Evolutionary conservation across 2,888 invertebrate genomes (phyloP), one percentile per base, ranked within the genome.

Genomic region (Branchellion lobata): DNA sequence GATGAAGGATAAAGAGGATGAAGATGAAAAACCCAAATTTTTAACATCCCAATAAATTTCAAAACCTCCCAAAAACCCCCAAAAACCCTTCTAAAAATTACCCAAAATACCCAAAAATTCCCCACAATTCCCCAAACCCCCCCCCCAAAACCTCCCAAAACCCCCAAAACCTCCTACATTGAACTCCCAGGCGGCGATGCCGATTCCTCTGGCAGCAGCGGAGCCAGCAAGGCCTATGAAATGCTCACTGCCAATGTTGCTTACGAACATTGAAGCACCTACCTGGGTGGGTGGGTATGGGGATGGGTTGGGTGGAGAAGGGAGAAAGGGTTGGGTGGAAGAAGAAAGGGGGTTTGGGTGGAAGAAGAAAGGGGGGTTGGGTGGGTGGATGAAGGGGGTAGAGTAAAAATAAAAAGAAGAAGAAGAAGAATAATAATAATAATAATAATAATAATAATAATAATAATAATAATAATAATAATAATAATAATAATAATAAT

Each of bases 211-310:
- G 1, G 88, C 88, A 0, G 89, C 88, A 8, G 88, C 89, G 0
- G 88, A 88, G 5, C 89, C 89, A 0, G 89, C 88, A 77, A 89
- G 84, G 53, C 89, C 89, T 81, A 89, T 89, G 84, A 89, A 89
- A 84, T 89, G 89, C 71, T 89, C 89, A 65, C 88, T 88, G 3
- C 89, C 89, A 80, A 89, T 89, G 84, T 89, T 89, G 78, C 88
- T 88, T 29, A 89, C 89, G 84, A 89, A 89, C 76, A 89, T 83
- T 3, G 89, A 89, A 5, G 89, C 88, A n/a, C 89, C 89, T 5
- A 89, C 87, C 88, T 88, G 83, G 51, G 29, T n/a, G n/a, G n/a
- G n/a, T n/a, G n/a, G n/a, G n/a, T n/a, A n/a, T n/a, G n/a, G n/a
- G 24, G 47, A 1, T n/a, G n/a, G n/a, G n/a, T n/a, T n/a, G n/a